Conservation (phyloP, 2,113 vertebrate genomes). For the Elachura formosa region DNA sequence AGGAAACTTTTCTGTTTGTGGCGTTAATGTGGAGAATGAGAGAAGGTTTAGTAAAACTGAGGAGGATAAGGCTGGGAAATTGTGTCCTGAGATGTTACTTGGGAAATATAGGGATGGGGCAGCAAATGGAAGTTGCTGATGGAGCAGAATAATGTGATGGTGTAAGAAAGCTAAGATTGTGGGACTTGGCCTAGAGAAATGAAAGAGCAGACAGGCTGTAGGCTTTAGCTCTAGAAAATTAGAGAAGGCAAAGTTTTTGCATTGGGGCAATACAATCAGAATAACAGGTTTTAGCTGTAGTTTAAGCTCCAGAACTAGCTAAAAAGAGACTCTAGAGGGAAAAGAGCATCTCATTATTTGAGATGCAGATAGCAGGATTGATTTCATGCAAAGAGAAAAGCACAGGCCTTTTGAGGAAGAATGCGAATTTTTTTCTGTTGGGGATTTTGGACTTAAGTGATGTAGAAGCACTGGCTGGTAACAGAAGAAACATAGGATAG, state of each 20-base stretch:
- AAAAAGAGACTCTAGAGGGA: neutral
- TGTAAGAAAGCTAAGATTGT: neutral
- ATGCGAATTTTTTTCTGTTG: neutral
- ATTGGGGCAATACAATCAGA: neutral
- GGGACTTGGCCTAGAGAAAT: neutral
- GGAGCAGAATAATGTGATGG: neutral
- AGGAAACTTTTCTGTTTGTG: neutral
- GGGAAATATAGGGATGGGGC: neutral
- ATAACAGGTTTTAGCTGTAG: neutral
- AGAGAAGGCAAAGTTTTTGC: neutral
- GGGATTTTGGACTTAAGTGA: neutral
- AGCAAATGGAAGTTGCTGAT: neutral
- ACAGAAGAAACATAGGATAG: neutral
- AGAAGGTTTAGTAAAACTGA: neutral
- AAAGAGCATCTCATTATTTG: neutral
- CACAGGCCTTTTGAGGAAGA: neutral
- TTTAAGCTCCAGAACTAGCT: neutral
- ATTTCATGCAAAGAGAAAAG: neutral
- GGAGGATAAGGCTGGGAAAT: neutral
- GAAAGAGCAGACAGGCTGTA: neutral
- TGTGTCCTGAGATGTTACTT: neutral
- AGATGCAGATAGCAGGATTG: neutral
- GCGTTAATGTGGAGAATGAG: neutral
- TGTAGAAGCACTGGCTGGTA: neutral
- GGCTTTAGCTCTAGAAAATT: too few species aligned